Conservation (phyloP, 2,888 invertebrate species). For the Rosalia funebris region DNA sequence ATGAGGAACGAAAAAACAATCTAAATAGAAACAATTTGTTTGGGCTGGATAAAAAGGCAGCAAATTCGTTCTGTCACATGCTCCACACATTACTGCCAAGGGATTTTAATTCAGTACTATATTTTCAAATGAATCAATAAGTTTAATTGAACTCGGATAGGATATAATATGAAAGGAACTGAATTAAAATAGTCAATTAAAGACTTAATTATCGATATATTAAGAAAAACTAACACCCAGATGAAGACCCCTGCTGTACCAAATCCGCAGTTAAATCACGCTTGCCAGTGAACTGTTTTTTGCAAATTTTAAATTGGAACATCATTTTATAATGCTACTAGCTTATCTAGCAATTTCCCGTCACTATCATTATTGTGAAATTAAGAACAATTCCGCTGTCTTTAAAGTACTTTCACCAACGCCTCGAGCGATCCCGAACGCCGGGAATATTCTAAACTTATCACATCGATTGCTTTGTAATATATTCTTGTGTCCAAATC, state of each 20-base stretch:
- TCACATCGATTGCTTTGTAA: no score
- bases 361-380: no score
- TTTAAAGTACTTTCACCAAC: no score
- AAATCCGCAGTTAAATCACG: neutral
- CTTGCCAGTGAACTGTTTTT: neutral
- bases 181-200: slow-evolving; percentile 37
- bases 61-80: neutral
- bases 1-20: neutral
- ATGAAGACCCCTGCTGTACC: no score
- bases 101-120: slow-evolving; percentile 28
- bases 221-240: slow-evolving; percentile 15
- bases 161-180: slow-evolving; percentile 27
- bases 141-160: slow-evolving; percentile 29
- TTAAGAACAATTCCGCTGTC: no score
- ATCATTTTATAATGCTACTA: no score
- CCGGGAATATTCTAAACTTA: no score
- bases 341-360: no score
- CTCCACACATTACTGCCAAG: slow-evolving; percentile 3
- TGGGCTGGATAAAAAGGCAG: slow-evolving; percentile 1
- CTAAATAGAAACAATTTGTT: neutral
- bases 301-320: no score
- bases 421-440: no score
- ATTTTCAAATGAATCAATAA: slow-evolving; percentile 32
- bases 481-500: no score
- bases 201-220: slow-evolving; percentile 30